Evolutionary conservation across 1,140 invertebrate species (phyloP).

Genomic region (Sinonovacula constricta): DNA sequence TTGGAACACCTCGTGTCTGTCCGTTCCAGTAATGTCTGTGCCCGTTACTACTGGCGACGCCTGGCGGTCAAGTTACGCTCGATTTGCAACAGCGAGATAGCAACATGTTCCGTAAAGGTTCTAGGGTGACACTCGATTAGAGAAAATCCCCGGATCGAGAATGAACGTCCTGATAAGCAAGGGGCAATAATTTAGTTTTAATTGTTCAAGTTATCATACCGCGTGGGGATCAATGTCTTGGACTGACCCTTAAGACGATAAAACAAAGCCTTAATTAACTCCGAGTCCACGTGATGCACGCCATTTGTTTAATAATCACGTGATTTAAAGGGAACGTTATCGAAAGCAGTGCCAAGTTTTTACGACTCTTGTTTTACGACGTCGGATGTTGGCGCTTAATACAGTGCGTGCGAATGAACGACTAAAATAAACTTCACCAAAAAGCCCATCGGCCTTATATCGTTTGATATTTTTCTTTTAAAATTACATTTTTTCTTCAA

Average conservation of each 20-base stretch:
- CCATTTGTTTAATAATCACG: conserved; percentile 31
- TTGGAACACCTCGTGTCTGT: no score
- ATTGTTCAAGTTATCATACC: conserved; percentile 49
- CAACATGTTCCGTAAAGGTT: conserved; percentile 30
- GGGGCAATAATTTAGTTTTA: conserved; percentile 46
- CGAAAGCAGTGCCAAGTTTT: no score
- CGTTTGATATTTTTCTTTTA: no score
- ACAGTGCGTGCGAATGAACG: no score
- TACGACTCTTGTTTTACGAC: no score
- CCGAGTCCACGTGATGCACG: conserved; percentile 12
- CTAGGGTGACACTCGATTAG: conserved; percentile 47
- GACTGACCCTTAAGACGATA: conserved; percentile 37
- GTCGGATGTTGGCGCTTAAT: no score
- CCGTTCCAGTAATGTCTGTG: no score
- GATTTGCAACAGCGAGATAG: conserved; percentile 39
- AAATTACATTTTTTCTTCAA: no score
- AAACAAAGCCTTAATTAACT: conserved; percentile 48
- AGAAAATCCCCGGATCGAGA: conserved; percentile 2
- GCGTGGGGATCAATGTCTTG: conserved; percentile 34
- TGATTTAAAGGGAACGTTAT: neutral
- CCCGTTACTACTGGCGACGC: conserved; percentile 24
- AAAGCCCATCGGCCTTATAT: no score
- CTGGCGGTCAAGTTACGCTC: conserved; percentile 38
- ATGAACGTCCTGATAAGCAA: conserved; percentile 35
- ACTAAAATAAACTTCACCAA: no score